phyloP scores from a whole-genome alignment of 2,888 invertebrate species.

The Alentia gelatinosa region DNA sequence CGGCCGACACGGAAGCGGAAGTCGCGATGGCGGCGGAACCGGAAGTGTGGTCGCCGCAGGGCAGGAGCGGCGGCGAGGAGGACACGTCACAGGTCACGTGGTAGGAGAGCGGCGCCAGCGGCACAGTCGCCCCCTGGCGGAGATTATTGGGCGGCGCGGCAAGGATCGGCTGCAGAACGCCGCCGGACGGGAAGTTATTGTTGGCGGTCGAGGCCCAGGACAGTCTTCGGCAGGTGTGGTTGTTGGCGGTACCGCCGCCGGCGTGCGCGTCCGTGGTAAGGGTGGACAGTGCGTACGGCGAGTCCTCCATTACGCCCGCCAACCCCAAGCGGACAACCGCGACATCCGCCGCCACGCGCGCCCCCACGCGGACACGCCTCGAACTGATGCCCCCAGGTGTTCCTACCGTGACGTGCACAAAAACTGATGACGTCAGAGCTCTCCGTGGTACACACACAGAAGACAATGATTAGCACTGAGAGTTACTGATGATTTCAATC shows the following conservation, averaged over 20 bases:
- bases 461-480: too few species aligned
- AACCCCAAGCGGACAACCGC: background rate
- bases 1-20: background rate
- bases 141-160: background rate
- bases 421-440: background rate
- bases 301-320: conserved; percentile 25
- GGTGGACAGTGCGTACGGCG: background rate
- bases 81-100: conserved; percentile 17
- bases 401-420: too few species aligned
- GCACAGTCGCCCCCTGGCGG: too few species aligned
- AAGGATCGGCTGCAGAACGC: background rate
- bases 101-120: too few species aligned
- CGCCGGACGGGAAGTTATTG: background rate
- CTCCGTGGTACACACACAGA: background rate
- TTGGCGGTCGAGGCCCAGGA: background rate
- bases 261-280: conserved; percentile 28
- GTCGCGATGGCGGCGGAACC: background rate
- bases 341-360: background rate
- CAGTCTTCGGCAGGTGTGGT: background rate
- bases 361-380: background rate
- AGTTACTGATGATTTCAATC: too few species aligned
- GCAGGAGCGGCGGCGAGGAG: background rate
- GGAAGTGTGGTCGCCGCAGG: background rate
- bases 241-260: background rate
- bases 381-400: too few species aligned